A percentile compares a stretch with the other conserved stretches of the same genome.
These are phyloP conservation scores for Metellina segmentata DNA, from an alignment of 2,888 invertebrate genomes.

Conservation along the genomic window DNA sequence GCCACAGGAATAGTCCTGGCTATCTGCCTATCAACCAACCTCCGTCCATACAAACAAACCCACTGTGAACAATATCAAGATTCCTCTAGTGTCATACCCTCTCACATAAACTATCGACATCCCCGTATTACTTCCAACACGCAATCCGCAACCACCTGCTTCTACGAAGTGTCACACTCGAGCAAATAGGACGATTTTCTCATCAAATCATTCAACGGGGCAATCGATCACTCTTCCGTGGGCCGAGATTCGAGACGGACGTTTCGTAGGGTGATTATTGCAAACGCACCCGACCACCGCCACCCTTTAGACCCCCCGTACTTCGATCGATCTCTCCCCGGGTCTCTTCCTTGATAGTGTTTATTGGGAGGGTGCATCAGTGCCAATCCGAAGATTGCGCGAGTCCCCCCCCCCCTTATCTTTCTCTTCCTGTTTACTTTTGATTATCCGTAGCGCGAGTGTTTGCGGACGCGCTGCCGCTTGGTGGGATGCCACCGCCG, in stretches of 20 bases:
- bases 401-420: neutral
- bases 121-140: neutral
- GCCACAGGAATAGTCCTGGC: too few relatives aligned
- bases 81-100: too few relatives aligned
- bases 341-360: neutral
- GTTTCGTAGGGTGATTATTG: neutral
- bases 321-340: neutral
- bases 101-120: neutral
- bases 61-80: too few relatives aligned
- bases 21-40: too few relatives aligned
- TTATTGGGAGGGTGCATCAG: neutral
- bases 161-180: neutral
- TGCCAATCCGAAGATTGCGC: neutral
- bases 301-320: neutral
- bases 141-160: neutral
- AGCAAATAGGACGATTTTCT: neutral
- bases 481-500: too few relatives aligned
- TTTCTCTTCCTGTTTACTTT: neutral
- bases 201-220: neutral
- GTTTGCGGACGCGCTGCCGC: too few relatives aligned
- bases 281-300: neutral
- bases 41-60: too few relatives aligned
- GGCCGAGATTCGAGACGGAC: neutral
- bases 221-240: neutral
- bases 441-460: neutral